Evolutionary conservation across 1,140 invertebrate species (phyloP).

Genomic region (Lepeophtheirus salmonis): DNA sequence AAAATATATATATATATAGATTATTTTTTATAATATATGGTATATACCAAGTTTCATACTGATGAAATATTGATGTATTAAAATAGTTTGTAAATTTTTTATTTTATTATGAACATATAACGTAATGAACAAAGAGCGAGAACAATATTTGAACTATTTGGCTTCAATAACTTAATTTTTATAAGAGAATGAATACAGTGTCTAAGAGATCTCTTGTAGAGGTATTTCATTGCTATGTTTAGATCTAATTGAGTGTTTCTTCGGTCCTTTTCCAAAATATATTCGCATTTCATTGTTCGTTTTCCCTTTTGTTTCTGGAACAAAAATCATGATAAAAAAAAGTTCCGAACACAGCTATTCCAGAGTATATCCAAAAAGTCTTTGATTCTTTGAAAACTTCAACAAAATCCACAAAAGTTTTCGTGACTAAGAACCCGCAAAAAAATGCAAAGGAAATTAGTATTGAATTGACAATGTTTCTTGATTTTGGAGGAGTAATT

Average conservation of each 20-base stretch:
- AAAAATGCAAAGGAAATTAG: conserved; percentile 71
- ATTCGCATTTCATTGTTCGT: conserved; percentile 48
- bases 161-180: no score
- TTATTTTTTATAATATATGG: no score
- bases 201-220: not conserved
- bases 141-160: no score
- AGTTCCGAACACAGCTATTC: conserved; percentile 46
- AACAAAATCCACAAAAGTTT: conserved; percentile 49
- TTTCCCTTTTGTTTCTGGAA: conserved; percentile 84
- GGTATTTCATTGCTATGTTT: not conserved
- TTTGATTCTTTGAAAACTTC: conserved; percentile 42
- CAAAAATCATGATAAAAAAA: conserved; percentile 48
- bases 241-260: not conserved
- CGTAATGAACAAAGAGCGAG: no score
- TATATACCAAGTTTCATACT: no score
- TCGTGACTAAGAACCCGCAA: conserved; percentile 74
- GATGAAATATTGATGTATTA: no score
- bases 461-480: conserved; percentile 60
- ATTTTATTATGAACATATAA: no score
- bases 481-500: conserved; percentile 50
- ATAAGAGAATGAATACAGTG: no score
- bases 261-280: conserved; percentile 6
- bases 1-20: no score
- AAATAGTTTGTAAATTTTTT: no score
- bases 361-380: conserved; percentile 64